Conservation (phyloP, 2,888 invertebrate species). For the Megastigmus dorsalis region DNA sequence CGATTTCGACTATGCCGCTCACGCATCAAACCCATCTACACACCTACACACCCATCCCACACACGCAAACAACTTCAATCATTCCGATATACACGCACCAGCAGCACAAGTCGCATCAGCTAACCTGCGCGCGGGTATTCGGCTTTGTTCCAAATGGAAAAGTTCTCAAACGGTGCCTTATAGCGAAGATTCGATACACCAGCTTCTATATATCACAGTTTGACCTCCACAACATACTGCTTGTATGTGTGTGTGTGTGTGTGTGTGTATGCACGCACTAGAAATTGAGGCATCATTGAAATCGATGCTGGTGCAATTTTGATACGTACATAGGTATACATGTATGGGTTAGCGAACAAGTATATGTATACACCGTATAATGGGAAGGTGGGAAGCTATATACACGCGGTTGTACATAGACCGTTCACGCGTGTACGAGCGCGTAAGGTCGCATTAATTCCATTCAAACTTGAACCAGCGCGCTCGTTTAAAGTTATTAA, state of each 20-base stretch:
- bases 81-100: neutral
- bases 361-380: no score
- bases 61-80: no score
- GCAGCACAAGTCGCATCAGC: no score
- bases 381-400: no score
- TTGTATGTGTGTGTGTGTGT: no score
- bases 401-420: neutral
- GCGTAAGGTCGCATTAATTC: constrained; percentile 56
- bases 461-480: constrained; percentile 58
- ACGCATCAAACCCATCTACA: neutral
- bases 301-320: no score
- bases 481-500: constrained; percentile 59
- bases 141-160: constrained; percentile 45
- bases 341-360: no score
- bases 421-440: neutral
- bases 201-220: neutral
- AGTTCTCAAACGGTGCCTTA: constrained; percentile 38
- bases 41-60: neutral
- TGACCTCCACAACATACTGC: no score
- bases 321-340: no score
- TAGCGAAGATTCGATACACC: neutral
- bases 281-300: no score
- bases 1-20: constrained; percentile 13
- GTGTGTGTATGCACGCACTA: no score
- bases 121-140: no score